These are phyloP conservation scores for Edolisoma coerulescens DNA, from an alignment of 2,113 vertebrate genomes.

Conservation along the genomic window DNA sequence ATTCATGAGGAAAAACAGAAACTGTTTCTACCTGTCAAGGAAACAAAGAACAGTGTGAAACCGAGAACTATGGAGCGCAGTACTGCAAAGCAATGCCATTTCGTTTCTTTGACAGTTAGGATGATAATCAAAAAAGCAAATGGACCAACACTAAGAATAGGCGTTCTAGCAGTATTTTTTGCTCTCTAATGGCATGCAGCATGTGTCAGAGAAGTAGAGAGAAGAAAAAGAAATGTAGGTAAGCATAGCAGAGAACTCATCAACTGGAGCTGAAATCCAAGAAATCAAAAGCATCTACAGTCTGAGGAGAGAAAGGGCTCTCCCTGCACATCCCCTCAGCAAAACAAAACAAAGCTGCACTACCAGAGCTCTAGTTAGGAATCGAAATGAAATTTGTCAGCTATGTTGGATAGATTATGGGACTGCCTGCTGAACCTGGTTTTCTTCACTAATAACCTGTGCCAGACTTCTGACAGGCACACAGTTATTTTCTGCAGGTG, in stretches of 20 bases:
- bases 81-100: background rate
- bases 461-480: background rate
- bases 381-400: background rate
- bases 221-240: background rate
- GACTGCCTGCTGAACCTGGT: background rate
- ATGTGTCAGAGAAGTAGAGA: background rate
- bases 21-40: conserved; percentile 40
- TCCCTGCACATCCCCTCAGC: background rate
- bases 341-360: background rate
- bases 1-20: conserved; percentile 45
- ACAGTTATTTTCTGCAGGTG: background rate
- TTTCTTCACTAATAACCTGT: background rate
- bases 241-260: background rate
- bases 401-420: background rate
- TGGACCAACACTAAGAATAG: conserved; percentile 17
- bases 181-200: background rate
- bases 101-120: conserved; percentile 39
- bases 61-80: background rate
- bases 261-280: background rate
- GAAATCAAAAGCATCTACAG: background rate
- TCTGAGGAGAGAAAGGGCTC: background rate
- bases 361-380: background rate
- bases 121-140: conserved; percentile 56
- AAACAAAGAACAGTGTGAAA: conserved; percentile 30
- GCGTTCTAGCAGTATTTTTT: background rate